These are phyloP conservation scores for Syritta pipiens DNA, from an alignment of 2,888 invertebrate genomes.

Conservation along the genomic window DNA sequence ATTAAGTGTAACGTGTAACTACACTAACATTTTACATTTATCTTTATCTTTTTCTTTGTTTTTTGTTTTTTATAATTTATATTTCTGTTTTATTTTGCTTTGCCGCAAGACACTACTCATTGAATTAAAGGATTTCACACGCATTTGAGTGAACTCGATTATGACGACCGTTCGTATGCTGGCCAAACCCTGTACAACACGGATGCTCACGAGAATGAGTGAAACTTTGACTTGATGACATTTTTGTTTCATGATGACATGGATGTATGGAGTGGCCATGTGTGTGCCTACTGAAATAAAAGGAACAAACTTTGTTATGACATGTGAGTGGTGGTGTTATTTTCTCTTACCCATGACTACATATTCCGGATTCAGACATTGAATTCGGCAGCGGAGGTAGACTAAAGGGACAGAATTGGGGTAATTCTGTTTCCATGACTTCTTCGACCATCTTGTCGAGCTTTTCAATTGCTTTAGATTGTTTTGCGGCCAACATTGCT, in stretches of 20 bases:
- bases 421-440: constrained; percentile 76
- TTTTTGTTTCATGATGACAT: constrained; percentile 73
- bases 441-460: constrained; percentile 80
- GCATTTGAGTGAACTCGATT: constrained; percentile 78
- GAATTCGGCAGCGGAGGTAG: constrained; percentile 76
- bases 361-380: constrained; percentile 77
- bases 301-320: neutral
- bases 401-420: constrained; percentile 74
- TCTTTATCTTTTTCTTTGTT: neutral
- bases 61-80: neutral
- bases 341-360: constrained; percentile 76
- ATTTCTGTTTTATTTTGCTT: too few species aligned
- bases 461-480: constrained; percentile 78
- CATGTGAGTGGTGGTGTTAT: too few species aligned
- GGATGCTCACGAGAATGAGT: constrained; percentile 76
- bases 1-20: too few species aligned
- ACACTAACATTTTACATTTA: too few species aligned
- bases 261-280: constrained; percentile 70
- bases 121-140: constrained; percentile 75
- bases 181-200: constrained; percentile 77
- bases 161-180: constrained; percentile 73
- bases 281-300: constrained; percentile 69
- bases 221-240: constrained; percentile 78
- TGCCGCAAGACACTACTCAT: too few species aligned
- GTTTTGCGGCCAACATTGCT: constrained; percentile 77